A percentile compares a stretch with the other conserved stretches of the same genome.
Evolutionary conservation across 2,888 invertebrate species (phyloP).

Genomic region (Sipunculus nudus): DNA sequence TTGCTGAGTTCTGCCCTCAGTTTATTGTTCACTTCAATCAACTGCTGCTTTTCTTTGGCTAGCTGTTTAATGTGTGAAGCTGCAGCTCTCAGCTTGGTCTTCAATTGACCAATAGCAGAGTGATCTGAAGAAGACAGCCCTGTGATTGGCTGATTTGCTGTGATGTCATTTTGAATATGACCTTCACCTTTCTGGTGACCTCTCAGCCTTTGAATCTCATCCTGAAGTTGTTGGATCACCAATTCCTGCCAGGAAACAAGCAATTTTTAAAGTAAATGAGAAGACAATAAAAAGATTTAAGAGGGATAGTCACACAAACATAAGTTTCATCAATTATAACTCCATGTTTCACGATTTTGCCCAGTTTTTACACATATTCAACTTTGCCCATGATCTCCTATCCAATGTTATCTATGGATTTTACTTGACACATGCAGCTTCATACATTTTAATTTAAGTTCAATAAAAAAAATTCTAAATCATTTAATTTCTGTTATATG

Average conservation of each 20-base stretch:
- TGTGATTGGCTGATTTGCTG: no score
- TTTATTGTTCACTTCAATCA: conserved; percentile 63
- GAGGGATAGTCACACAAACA: no score
- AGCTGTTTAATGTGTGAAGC: conserved; percentile 59
- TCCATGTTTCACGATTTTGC: no score
- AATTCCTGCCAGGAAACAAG: conserved; percentile 50
- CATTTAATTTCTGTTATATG: no score
- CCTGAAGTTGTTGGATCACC: conserved; percentile 64
- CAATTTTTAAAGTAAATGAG: not conserved
- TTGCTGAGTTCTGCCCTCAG: conserved; percentile 58
- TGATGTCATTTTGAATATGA: conserved; percentile 28
- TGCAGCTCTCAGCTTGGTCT: conserved; percentile 54
- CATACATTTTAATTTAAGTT: no score
- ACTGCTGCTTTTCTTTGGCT: conserved; percentile 60
- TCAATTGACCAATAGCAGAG: conserved; percentile 35
- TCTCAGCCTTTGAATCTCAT: conserved; percentile 55
- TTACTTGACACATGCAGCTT: no score
- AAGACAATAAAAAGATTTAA: no score
- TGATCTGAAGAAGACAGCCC: conserved; percentile 8
- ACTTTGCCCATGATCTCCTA: no score
- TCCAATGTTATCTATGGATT: no score
- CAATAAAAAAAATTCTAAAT: no score
- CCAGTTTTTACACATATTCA: no score
- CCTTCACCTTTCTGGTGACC: conserved; percentile 24
- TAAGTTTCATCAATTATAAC: no score